Conservation (phyloP, 2,113 vertebrate species). For the Ammospiza caudacuta region DNA sequence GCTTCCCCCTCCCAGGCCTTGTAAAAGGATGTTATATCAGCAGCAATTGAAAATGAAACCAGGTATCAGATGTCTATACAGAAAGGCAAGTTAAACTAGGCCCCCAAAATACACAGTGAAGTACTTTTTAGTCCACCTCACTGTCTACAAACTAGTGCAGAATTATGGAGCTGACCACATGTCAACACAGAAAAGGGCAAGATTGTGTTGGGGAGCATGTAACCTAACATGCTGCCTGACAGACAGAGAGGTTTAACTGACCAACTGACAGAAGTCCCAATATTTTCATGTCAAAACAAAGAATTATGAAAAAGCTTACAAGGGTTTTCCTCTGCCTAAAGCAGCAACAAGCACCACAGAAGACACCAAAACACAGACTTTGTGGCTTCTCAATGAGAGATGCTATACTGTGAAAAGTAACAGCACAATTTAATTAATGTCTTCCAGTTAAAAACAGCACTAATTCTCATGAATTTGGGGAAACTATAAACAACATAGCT, state of each 20-base stretch:
- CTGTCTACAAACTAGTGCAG: not conserved
- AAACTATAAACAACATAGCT: not conserved
- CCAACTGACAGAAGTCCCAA: not conserved
- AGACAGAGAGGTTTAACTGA: not conserved
- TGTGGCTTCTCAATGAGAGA: not conserved
- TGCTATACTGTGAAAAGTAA: not conserved
- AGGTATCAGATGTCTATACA: not conserved
- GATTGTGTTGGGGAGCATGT: fast-evolving
- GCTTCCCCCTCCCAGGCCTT: not conserved
- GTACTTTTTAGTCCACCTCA: not conserved
- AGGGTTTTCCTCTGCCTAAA: not conserved
- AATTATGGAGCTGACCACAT: not conserved
- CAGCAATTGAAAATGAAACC: not conserved
- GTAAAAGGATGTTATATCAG: not conserved
- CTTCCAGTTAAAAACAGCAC: not conserved
- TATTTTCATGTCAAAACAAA: not conserved
- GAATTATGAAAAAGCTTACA: fast-evolving
- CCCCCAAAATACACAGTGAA: not conserved
- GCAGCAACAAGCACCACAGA: not conserved
- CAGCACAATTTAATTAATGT: fast-evolving
- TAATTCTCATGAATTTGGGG: not conserved
- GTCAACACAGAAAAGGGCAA: not conserved
- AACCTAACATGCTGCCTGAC: not conserved
- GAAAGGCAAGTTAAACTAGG: not conserved
- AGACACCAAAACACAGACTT: not conserved